Percentiles rank a stretch among this genome's conserved stretches.
phyloP scores from a whole-genome alignment of 1,140 invertebrate genomes.

The Medauroidea extradentata region DNA sequence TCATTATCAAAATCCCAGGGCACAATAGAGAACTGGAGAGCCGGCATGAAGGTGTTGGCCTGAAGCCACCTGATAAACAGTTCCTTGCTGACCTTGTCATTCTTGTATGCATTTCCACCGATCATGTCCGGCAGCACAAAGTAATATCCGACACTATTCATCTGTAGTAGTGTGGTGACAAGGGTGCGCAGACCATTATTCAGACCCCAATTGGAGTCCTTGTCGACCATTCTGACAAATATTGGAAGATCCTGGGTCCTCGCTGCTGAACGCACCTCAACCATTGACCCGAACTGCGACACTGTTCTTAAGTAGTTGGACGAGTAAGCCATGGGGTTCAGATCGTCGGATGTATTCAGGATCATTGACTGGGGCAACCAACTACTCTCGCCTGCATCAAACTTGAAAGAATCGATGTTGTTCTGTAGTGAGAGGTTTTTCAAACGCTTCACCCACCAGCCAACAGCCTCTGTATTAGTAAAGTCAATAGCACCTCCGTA shows the following conservation, averaged over 20 bases:
- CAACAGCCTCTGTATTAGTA: conserved; percentile 63
- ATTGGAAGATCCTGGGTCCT: conserved; percentile 72
- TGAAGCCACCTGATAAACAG: conserved; percentile 89
- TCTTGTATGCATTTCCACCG: conserved; percentile 77
- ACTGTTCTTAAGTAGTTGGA: conserved; percentile 46
- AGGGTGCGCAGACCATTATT: background rate
- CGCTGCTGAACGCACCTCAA: conserved; percentile 66
- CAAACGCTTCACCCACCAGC: conserved; percentile 69
- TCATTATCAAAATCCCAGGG: conserved; percentile 83
- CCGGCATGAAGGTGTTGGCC: conserved; percentile 79
- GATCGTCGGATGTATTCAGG: too few species aligned
- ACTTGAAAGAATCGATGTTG: conserved; percentile 84
- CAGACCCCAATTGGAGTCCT: conserved; percentile 45
- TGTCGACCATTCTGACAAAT: conserved; percentile 86
- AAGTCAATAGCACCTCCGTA: conserved; percentile 64
- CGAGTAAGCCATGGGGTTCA: too few species aligned
- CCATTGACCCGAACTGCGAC: conserved; percentile 57
- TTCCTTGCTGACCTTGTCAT: conserved; percentile 55
- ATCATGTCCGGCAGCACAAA: conserved; percentile 89
- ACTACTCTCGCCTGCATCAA: conserved; percentile 72
- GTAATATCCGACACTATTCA: conserved; percentile 59
- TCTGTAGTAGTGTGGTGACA: conserved; percentile 50
- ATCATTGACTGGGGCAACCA: conserved; percentile 35
- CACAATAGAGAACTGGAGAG: conserved; percentile 80
- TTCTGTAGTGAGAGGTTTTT: conserved; percentile 50